phyloP scores from a whole-genome alignment of 1,140 invertebrate species.

The Listronotus oregonensis region DNA sequence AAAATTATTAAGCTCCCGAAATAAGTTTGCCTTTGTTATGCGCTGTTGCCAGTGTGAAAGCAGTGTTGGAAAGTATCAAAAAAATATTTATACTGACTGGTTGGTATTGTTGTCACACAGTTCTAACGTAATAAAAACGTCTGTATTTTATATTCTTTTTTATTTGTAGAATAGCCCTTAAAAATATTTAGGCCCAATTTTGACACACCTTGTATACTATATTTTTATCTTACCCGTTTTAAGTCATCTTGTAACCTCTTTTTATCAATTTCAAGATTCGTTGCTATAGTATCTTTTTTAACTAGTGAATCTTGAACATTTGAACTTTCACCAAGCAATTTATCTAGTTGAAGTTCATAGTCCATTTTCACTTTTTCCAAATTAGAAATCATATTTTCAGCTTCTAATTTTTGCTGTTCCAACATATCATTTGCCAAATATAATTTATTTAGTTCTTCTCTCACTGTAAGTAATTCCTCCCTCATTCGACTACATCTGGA shows the following conservation, averaged over 20 bases:
- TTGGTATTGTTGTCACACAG: too few species aligned
- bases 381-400: slow-evolving; percentile 70
- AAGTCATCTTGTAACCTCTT: slow-evolving; percentile 72
- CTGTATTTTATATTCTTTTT: too few species aligned
- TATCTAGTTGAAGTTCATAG: slow-evolving; percentile 75
- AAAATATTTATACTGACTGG: too few species aligned
- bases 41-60: too few species aligned
- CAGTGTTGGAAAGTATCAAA: too few species aligned
- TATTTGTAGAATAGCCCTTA: too few species aligned
- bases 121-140: too few species aligned
- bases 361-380: slow-evolving; percentile 80
- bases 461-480: slow-evolving; percentile 72
- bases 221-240: slow-evolving; percentile 61
- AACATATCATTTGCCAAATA: slow-evolving; percentile 73
- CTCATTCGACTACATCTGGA: slow-evolving; percentile 67
- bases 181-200: too few species aligned
- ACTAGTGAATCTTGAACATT: slow-evolving; percentile 75
- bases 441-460: slow-evolving; percentile 77
- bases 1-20: too few species aligned
- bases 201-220: too few species aligned
- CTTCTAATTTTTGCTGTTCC: slow-evolving; percentile 79
- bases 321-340: slow-evolving; percentile 70
- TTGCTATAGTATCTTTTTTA: slow-evolving; percentile 69
- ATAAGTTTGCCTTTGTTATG: too few species aligned
- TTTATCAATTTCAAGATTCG: slow-evolving; percentile 72